Evolutionary conservation across 2,888 invertebrate species (phyloP), one percentile per base, ranked within the genome.

Genomic region (Falcaria lacertinaria): DNA sequence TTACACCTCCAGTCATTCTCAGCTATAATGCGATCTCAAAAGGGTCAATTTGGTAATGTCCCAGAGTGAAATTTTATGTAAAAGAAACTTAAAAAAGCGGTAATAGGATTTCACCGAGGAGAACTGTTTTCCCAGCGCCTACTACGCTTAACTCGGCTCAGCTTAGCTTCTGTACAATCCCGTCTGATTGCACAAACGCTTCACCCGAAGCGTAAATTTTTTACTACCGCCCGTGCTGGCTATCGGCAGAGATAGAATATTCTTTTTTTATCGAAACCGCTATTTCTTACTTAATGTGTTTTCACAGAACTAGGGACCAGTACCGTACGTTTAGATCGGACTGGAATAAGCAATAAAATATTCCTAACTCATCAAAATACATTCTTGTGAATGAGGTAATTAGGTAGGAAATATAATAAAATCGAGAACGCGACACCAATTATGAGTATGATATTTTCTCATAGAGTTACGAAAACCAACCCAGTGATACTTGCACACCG

Each of bases 111-210:
- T 60, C 52, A 56, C 48, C 50, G 55, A 50, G 54, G 32, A n/a
- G 54, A 67, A 74, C 72, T 72, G 65, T 70, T 74, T 68, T 64
- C 54, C 63, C 50, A 54, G 48, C 68, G 68, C 68, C 69, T 60
- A 63, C 66, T 61, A 59, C 59, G 61, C 75, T 77, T 72, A 72
- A 63, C 64, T 50, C 56, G 59, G 75, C 74, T 82, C 64, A 78
- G 76, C 74, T 75, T 69, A 73, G 74, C 75, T 73, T 74, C 66
- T 56, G 65, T 69, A 80, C 83, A 83, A 85, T 83, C 79, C 78
- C 52, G 58, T 63, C 75, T 84, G 85, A 85, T 86, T 86, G 85
- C 81, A 77, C 77, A 83, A 81, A 78, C 78, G 78, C 62, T 80
- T 74, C 76, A 69, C 60, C 69, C 61, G 60, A 66, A 70, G 70